Evolutionary conservation across 2,888 invertebrate genomes (phyloP), one percentile per base, ranked within the genome.

Genomic region (Melitaea athalia): DNA sequence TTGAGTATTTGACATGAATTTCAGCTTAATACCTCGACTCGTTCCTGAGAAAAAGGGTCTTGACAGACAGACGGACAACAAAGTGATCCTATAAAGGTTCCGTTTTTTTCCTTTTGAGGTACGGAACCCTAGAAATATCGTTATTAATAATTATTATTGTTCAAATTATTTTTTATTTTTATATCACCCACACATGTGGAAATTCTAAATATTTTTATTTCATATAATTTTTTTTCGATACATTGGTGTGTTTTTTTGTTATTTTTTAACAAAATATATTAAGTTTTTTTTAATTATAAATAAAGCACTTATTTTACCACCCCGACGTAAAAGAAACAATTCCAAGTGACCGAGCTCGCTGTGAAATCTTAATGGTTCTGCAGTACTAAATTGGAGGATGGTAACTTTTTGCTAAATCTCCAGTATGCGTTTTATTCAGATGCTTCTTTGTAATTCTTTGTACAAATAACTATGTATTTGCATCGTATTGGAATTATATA

Each of bases 321-420:
- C n/a, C 15, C 38, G 42, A 57, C 31, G 31, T 61, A 68, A 68
- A 49, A 49, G 17, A 45, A 68, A 64, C 64, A 62, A 68, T 61
- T 64, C 24, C 64, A 43, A 59, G 50, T 52, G 15, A 64, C 59
- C 47, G 59, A 17, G 15, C 52, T 67, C 57, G 64, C 67, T 67
- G 64, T 67, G 67, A 67, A 67, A 67, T 61, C 67, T 59, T 70
- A 67, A 70, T 70, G 70, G 70, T 50, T 64, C 67, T 67, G 67
- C 67, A 67, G 57, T 63, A 67, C 57, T 64, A 70, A 70, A 70
- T 66, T 70, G 64, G 64, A 62, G 55, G 53, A 61, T 47, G 66
- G 47, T 5, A 55, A 15, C 61, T 70, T 70, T 70, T 70, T 70
- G 70, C 49, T 61, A 8, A 57, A 67, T 61, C 55, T 55, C 43